Evolutionary conservation across 2,888 invertebrate species (phyloP), one percentile per base, ranked within the genome.

Genomic region (Tetragonula carbonaria): DNA sequence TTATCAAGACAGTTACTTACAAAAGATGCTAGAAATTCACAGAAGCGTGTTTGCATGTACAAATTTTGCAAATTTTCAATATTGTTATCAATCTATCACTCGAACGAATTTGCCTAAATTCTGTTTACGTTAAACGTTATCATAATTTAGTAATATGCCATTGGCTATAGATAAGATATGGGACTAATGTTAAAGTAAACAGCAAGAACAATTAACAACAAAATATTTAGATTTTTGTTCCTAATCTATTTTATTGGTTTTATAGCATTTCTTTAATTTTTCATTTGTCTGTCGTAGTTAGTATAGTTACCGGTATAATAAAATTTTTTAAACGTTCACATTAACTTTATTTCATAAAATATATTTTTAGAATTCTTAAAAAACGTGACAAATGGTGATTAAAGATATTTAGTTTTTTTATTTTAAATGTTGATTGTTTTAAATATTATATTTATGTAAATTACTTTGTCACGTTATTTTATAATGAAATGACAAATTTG

Each of bases 51-150:
- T 21, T 67, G 57, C 45, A 2, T 62, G 28, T 18, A 71, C 45
- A 18, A 59, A 63, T 59, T 79, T 38, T 59, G 45, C 45, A 45
- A 45, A 45, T 45, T 45, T 45, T 45, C 8, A 38, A 51, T 4
- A 13, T 18, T 66, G 16, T 51, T 70, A 53, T 14, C n/a, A 38
- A 63, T 38, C 18, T 28, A 65, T 57, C 16, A 68, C 55, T 23
- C 50, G 21, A 18, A 51, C 51, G 38, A 73, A 65, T 74, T 78
- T 62, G 50, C 28, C 75, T 23, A 62, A 67, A 53, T 23, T 16
- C 50, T 50, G 16, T 23, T 23, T 23, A 23, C 23, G 23, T 23
- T 23, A 23, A n/a, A 53, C 3, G 45, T 63, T 67, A n/a, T 55
- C 45, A 38, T 28, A 50, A 45, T 51, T 50, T 6, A 33, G 18